phyloP scores from a whole-genome alignment of 92 coral and sea anemone genomes.

The Epizoanthus scotinus region DNA sequence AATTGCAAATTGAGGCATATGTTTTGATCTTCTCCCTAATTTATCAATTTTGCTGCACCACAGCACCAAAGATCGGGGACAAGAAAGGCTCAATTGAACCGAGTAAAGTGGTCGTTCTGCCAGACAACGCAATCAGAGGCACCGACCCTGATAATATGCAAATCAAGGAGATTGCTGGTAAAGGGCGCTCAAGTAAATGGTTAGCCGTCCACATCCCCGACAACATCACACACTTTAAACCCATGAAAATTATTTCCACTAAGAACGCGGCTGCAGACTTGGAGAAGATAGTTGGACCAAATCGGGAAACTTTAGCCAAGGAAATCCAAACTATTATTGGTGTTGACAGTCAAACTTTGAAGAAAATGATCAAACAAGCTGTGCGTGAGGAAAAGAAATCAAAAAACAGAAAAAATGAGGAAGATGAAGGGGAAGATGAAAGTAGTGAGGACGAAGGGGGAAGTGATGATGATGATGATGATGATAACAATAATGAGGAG shows the following conservation, averaged over 20 bases:
- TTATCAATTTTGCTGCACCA: neutral
- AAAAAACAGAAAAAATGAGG: conserved; percentile 38
- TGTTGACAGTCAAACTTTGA: conserved; percentile 64
- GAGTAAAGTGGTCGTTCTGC: conserved; percentile 81
- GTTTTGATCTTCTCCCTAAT: neutral
- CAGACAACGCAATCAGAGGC: conserved; percentile 84
- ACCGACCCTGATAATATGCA: conserved; percentile 83
- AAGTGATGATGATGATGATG: conserved; percentile 43
- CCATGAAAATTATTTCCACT: conserved; percentile 71
- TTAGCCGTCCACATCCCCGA: conserved; percentile 98
- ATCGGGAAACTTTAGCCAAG: conserved; percentile 76
- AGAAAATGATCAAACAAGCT: conserved; percentile 67
- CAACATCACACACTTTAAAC: conserved; percentile 56
- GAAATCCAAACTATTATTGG: conserved; percentile 82
- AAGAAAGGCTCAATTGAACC: conserved; percentile 75
- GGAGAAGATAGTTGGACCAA: conserved; percentile 80
- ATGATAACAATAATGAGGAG: conserved; percentile 16
- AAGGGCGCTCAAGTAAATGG: conserved; percentile 78
- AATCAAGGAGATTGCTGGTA: conserved; percentile 83
- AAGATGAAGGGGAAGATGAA: conserved; percentile 43
- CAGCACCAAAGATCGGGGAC: conserved; percentile 32
- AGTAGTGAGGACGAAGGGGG: conserved; percentile 43
- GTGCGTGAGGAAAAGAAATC: conserved; percentile 26
- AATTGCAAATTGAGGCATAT: neutral
- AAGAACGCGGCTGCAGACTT: conserved; percentile 76